Evolutionary conservation across 1,140 invertebrate species (phyloP).

Genomic region (Neomicropteryx cornuta): DNA sequence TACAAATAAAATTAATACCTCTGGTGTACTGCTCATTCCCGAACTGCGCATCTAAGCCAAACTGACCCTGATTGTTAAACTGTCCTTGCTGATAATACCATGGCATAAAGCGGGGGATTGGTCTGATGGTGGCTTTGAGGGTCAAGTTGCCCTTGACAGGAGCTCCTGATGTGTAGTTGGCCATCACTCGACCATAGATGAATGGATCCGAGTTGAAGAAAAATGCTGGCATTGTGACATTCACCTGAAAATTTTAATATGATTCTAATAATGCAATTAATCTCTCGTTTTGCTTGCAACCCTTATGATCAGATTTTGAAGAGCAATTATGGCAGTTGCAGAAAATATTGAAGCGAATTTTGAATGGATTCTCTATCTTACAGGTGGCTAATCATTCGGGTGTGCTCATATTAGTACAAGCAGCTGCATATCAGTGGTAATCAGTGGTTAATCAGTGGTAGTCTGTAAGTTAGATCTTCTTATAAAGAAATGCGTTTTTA

Average conservation of each 20-base stretch:
- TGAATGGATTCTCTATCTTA: no score
- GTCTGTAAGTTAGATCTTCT: no score
- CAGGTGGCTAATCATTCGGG: no score
- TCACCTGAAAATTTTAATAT: conserved; percentile 58
- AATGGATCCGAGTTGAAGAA: conserved; percentile 77
- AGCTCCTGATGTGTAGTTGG: conserved; percentile 86
- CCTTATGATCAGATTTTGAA: no score
- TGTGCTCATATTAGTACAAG: no score
- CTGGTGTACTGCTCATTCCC: conserved; percentile 18
- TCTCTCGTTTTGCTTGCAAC: conserved; percentile 1
- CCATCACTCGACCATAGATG: conserved; percentile 75
- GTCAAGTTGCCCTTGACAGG: conserved; percentile 80
- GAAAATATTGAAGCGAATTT: no score
- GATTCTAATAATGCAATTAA: conserved; percentile 27
- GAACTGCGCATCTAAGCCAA: conserved; percentile 13
- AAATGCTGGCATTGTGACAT: conserved; percentile 91
- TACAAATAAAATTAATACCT: no score
- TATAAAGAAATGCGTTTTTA: no score
- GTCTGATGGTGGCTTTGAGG: conserved; percentile 62
- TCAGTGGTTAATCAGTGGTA: no score
- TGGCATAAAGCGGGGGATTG: conserved; percentile 48
- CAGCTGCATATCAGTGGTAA: no score
- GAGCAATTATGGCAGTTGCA: no score
- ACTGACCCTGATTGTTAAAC: conserved; percentile 25
- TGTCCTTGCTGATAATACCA: conserved; percentile 26